A percentile compares a stretch with the other conserved stretches of the same genome.
Conservation (phyloP, 2,113 vertebrate species). For the Xiphophorus maculatus region DNA sequence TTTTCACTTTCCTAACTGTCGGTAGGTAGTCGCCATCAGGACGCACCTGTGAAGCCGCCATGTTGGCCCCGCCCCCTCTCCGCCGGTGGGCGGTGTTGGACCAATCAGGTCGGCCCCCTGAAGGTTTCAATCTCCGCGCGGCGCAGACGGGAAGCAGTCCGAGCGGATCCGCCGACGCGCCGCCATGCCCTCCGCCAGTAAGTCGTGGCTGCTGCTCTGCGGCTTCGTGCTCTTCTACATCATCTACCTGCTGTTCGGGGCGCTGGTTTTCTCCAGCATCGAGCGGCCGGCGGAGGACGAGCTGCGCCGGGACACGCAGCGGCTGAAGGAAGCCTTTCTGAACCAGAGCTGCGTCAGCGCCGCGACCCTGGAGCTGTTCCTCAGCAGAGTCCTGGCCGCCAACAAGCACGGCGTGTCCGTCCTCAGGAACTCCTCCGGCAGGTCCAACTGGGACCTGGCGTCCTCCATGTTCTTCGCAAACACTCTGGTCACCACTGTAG, state of each 20-base stretch:
- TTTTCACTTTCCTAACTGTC: no score
- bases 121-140: constrained; percentile 16
- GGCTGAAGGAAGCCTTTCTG: constrained; percentile 81
- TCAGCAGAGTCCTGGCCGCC: constrained; percentile 80
- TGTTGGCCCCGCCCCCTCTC: constrained; percentile 41
- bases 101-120: constrained; percentile 39
- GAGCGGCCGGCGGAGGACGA: constrained; percentile 85
- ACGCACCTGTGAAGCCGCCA: not conserved
- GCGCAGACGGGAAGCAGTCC: not conserved
- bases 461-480: constrained; percentile 90
- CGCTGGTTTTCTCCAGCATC: constrained; percentile 84
- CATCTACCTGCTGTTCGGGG: constrained; percentile 85
- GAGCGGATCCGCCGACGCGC: not conserved
- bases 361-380: constrained; percentile 81
- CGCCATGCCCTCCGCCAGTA: constrained; percentile 64
- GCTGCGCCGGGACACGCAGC: constrained; percentile 78
- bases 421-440: constrained; percentile 73
- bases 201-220: constrained; percentile 71
- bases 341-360: constrained; percentile 82
- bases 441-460: constrained; percentile 84
- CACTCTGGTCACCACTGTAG: constrained; percentile 91
- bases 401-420: constrained; percentile 84
- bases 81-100: constrained; percentile 38
- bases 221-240: constrained; percentile 77
- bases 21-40: not conserved